Evolutionary conservation across 2,888 invertebrate species (phyloP).

Genomic region (Crossocerus cetratus): DNA sequence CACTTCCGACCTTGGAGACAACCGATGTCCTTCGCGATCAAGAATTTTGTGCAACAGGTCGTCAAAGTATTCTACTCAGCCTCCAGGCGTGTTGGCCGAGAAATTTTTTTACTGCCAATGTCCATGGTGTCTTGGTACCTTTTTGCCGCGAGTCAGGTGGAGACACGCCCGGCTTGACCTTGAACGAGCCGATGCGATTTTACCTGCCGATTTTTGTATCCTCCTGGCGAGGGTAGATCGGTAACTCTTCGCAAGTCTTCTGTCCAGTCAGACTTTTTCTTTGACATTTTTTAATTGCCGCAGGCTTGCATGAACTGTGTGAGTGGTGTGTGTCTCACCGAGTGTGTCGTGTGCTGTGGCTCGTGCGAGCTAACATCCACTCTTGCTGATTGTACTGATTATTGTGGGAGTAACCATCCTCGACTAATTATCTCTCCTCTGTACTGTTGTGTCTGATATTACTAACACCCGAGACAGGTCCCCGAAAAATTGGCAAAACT

Average conservation of each 20-base stretch:
- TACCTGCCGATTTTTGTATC: slow-evolving; percentile 40
- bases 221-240: slow-evolving; percentile 35
- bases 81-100: not conserved
- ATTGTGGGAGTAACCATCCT: slow-evolving; percentile 18
- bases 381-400: slow-evolving; percentile 29
- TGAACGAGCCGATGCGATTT: slow-evolving; percentile 17
- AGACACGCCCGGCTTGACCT: slow-evolving; percentile 4
- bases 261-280: slow-evolving; percentile 26
- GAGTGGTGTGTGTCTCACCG: slow-evolving; percentile 29
- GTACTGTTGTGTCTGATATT: too few relatives aligned
- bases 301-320: slow-evolving; percentile 58
- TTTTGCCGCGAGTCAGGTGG: slow-evolving; percentile 6
- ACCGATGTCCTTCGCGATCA: not conserved
- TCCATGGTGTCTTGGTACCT: slow-evolving; percentile 9
- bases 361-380: slow-evolving; percentile 18
- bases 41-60: not conserved
- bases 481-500: too few relatives aligned
- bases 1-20: slow-evolving; percentile 7
- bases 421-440: too few relatives aligned
- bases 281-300: slow-evolving; percentile 56
- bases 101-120: not conserved
- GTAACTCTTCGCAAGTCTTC: slow-evolving; percentile 47
- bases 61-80: not conserved
- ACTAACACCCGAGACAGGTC: too few relatives aligned
- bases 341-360: slow-evolving; percentile 27